Conservation (phyloP, 2,113 vertebrate genomes). For the Hemiprocne comata region DNA sequence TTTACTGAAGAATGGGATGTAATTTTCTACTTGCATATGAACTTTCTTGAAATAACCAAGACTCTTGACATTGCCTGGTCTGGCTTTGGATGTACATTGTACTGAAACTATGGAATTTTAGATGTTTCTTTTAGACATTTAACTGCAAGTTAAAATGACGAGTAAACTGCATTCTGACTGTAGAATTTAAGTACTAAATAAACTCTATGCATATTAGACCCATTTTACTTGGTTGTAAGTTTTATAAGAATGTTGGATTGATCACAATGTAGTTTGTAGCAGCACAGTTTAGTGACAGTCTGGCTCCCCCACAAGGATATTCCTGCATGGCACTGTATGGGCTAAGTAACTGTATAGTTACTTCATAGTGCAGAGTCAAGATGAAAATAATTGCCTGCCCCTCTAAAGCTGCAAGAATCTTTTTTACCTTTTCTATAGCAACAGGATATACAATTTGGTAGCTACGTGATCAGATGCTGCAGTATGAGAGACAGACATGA, state of each 20-base stretch:
- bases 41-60: conserved; percentile 11
- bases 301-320: background rate
- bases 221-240: background rate
- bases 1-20: conserved; percentile 1
- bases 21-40: conserved; percentile 36
- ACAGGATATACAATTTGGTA: background rate
- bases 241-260: background rate
- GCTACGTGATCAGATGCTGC: background rate
- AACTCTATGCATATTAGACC: conserved; percentile 71
- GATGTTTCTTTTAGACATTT: background rate
- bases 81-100: conserved; percentile 48
- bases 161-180: conserved; percentile 55
- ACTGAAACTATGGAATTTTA: conserved; percentile 7
- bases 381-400: background rate
- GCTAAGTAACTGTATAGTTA: too few relatives aligned
- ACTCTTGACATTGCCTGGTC: conserved; percentile 38
- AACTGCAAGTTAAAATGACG: conserved; percentile 36
- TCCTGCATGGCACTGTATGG: background rate
- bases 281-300: background rate
- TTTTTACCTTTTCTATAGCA: background rate
- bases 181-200: conserved; percentile 73
- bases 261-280: accelerated
- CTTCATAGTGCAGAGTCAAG: background rate
- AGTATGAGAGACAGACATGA: background rate
- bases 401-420: background rate